A percentile compares a stretch with the other conserved stretches of the same genome.
Evolutionary conservation across 2,113 vertebrate genomes (phyloP).

Genomic region (Ancistrus triradiatus): DNA sequence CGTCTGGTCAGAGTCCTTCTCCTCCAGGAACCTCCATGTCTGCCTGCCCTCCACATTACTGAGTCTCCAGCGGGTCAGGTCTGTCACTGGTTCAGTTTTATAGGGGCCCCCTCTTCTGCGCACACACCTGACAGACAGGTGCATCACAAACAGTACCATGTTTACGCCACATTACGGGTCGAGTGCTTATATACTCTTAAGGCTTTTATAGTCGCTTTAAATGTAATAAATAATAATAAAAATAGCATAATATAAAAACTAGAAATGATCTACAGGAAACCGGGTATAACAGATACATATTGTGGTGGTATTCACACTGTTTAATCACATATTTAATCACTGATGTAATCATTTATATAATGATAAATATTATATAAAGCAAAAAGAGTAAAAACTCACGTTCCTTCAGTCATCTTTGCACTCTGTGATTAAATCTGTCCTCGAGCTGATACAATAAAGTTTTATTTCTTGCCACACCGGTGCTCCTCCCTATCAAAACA

Average conservation of each 20-base stretch:
- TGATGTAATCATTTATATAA: too few relatives aligned
- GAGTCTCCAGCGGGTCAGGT: conserved; percentile 82
- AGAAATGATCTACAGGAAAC: too few relatives aligned
- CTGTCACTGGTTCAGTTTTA: conserved; percentile 71
- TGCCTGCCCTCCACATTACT: conserved; percentile 75
- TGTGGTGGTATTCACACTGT: too few relatives aligned
- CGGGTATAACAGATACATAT: too few relatives aligned
- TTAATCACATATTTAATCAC: too few relatives aligned
- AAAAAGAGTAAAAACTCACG: conserved; percentile 57
- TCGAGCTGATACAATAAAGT: not conserved
- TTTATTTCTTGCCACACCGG: conserved; percentile 16
- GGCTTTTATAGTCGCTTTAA: too few relatives aligned
- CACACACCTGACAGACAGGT: conserved; percentile 66
- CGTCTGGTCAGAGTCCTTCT: conserved; percentile 52
- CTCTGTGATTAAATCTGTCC: not conserved
- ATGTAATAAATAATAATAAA: too few relatives aligned
- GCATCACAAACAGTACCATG: too few relatives aligned
- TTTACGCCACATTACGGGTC: too few relatives aligned
- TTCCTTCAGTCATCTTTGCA: conserved; percentile 63
- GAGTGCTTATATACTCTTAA: too few relatives aligned
- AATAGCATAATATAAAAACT: too few relatives aligned
- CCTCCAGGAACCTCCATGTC: conserved; percentile 71
- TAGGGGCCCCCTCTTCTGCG: conserved; percentile 81
- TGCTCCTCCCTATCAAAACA: not conserved
- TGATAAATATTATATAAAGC: too few relatives aligned